phyloP scores from a whole-genome alignment of 1,140 invertebrate species.

The Bombus confusus region DNA sequence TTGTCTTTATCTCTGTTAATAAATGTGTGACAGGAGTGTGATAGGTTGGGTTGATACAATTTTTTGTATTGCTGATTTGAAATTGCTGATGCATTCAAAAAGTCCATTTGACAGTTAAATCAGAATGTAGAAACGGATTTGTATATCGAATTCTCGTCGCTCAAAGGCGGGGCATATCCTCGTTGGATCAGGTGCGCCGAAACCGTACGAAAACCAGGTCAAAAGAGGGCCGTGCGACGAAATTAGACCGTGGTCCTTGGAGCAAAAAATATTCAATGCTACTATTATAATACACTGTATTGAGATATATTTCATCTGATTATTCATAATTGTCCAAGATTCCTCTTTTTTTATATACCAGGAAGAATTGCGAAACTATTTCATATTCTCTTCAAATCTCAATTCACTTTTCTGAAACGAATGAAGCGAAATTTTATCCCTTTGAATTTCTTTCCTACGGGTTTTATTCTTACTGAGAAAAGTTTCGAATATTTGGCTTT shows the following conservation, averaged over 20 bases:
- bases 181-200: neutral
- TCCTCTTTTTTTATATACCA: fast-evolving
- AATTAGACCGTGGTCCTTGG: neutral
- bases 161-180: neutral
- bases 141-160: neutral
- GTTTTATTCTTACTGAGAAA: neutral
- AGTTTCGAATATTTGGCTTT: too few species aligned
- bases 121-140: neutral
- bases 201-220: neutral
- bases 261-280: neutral
- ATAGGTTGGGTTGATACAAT: too few species aligned
- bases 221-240: neutral
- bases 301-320: neutral
- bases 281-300: neutral
- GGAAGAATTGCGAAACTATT: neutral
- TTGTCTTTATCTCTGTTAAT: too few species aligned
- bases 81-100: too few species aligned
- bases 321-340: too few species aligned
- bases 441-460: neutral
- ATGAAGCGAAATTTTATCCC: neutral
- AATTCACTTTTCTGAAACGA: neutral
- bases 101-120: too few species aligned
- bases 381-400: neutral
- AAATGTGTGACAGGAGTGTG: too few species aligned
- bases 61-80: too few species aligned